Percentiles rank a stretch among this genome's conserved stretches.
These are phyloP conservation scores for Pseudonaja textilis DNA, from an alignment of 2,113 vertebrate species.

Conservation along the genomic window DNA sequence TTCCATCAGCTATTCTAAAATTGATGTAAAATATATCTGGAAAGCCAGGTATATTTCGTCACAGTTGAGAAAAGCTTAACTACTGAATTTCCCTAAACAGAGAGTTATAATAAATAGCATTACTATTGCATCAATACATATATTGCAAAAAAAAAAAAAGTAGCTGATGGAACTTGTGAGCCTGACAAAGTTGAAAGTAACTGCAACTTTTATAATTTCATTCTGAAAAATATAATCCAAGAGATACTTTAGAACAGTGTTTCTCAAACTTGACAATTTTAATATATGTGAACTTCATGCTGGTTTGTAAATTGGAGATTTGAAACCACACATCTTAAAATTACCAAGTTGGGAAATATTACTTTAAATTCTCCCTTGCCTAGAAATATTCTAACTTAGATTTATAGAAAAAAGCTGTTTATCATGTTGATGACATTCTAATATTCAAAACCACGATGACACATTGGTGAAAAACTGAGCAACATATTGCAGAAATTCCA, in stretches of 20 bases:
- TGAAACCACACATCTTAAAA: background rate
- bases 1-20: background rate
- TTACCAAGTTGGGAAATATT: background rate
- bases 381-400: background rate
- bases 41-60: background rate
- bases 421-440: background rate
- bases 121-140: background rate
- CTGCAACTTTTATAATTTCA: background rate
- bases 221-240: background rate
- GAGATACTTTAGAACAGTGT: background rate
- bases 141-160: background rate
- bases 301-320: background rate
- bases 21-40: background rate
- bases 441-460: background rate
- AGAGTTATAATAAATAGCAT: background rate
- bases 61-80: background rate
- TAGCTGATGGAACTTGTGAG: background rate
- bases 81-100: background rate
- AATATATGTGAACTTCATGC: background rate
- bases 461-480: background rate
- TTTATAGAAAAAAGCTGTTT: background rate
- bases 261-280: background rate
- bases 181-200: background rate
- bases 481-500: background rate
- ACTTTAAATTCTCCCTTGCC: background rate